A percentile compares a stretch with the other conserved stretches of the same genome.
Evolutionary conservation across 37 sponge, comb jelly and placozoan species (phyloP).

Genomic region (Ianthella basta): DNA sequence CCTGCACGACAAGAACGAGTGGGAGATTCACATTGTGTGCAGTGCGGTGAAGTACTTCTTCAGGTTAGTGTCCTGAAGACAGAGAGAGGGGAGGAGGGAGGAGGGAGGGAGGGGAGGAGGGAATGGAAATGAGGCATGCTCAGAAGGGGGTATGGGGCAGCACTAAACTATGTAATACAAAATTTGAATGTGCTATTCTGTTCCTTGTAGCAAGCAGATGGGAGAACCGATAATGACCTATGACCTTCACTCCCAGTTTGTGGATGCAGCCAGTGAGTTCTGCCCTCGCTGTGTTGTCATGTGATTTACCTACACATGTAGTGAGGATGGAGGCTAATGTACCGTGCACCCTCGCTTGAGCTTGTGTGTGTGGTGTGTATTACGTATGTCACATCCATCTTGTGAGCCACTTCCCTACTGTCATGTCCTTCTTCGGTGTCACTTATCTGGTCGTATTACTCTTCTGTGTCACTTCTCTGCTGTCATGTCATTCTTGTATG

Average conservation of each 20-base stretch:
- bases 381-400: neutral
- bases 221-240: constrained; percentile 87
- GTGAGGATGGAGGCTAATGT: too few relatives aligned
- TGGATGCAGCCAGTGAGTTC: constrained; percentile 79
- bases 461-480: neutral
- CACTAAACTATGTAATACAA: too few relatives aligned
- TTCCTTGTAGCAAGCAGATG: constrained; percentile 55
- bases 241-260: constrained; percentile 62
- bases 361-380: neutral
- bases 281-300: neutral
- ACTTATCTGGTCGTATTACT: too few relatives aligned
- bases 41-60: constrained; percentile 88
- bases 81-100: too few relatives aligned
- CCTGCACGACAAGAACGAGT: constrained; percentile 67
- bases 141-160: too few relatives aligned
- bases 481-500: neutral
- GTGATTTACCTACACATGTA: neutral
- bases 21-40: constrained; percentile 84
- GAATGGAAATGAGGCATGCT: too few relatives aligned
- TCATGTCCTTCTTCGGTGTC: neutral
- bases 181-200: too few relatives aligned
- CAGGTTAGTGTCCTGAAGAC: constrained; percentile 38
- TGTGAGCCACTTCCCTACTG: too few relatives aligned
- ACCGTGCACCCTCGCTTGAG: neutral
- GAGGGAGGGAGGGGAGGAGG: too few relatives aligned